These are phyloP conservation scores for Xestoiulus laeticollis DNA, from an alignment of 2,888 invertebrate genomes.

Conservation along the genomic window DNA sequence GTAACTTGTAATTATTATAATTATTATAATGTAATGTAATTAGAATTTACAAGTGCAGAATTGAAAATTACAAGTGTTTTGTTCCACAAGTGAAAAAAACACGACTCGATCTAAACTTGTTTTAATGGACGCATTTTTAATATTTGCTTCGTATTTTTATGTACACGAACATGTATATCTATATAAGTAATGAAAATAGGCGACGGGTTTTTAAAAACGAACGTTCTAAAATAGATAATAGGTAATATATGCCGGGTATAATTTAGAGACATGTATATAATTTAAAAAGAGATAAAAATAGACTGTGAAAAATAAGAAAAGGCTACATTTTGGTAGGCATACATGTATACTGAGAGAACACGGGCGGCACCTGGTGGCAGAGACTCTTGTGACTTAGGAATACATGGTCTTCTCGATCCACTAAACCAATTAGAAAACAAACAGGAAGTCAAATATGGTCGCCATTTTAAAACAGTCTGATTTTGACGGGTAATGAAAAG, in stretches of 20 bases:
- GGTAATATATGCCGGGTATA: no score
- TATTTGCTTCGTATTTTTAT: not conserved
- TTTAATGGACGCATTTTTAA: not conserved
- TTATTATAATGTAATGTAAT: no score
- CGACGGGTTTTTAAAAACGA: not conserved
- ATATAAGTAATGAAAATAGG: not conserved
- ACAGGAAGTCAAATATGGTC: not conserved
- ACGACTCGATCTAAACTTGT: not conserved
- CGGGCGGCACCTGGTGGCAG: not conserved
- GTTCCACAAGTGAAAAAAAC: not conserved
- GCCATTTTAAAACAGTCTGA: not conserved
- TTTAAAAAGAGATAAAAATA: not conserved
- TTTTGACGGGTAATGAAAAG: not conserved
- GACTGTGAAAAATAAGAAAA: not conserved
- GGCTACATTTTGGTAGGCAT: not conserved
- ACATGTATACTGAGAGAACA: not conserved
- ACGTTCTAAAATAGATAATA: conserved; percentile 26
- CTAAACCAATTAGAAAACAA: not conserved
- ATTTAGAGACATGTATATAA: not conserved
- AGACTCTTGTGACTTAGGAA: conserved; percentile 42
- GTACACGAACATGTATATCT: not conserved
- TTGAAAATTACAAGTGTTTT: no score
- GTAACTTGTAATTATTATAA: no score
- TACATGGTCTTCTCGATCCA: conserved; percentile 55
- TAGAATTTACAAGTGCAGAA: no score